Evolutionary conservation across 2,113 vertebrate genomes (phyloP).

Genomic region (Pedetes capensis): DNA sequence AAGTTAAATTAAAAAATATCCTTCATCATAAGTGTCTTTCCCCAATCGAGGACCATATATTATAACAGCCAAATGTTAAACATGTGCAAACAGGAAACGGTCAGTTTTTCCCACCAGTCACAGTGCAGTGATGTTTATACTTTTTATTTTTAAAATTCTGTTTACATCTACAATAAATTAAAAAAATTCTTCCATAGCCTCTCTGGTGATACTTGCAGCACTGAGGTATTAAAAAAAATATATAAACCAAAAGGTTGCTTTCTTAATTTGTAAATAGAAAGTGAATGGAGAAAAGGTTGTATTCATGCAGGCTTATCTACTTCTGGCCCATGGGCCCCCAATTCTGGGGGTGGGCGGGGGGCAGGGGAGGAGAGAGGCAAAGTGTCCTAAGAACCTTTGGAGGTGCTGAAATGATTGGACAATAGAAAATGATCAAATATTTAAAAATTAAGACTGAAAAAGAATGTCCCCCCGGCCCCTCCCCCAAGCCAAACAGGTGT

Average conservation of each 20-base stretch:
- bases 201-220: slow-evolving; percentile 92
- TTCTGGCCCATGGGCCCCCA: slow-evolving; percentile 48
- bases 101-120: slow-evolving; percentile 97
- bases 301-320: slow-evolving; percentile 55
- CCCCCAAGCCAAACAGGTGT: slow-evolving; percentile 85
- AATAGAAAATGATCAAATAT: slow-evolving; percentile 85
- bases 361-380: slow-evolving; percentile 57
- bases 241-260: slow-evolving; percentile 83
- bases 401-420: slow-evolving; percentile 90
- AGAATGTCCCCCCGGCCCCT: slow-evolving; percentile 70
- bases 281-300: slow-evolving; percentile 82
- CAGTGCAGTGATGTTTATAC: slow-evolving; percentile 97
- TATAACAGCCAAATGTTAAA: slow-evolving; percentile 94
- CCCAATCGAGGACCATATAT: slow-evolving; percentile 92
- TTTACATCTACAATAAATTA: slow-evolving; percentile 96
- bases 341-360: neutral
- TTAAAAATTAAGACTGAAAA: slow-evolving; percentile 81
- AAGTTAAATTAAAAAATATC: slow-evolving; percentile 92
- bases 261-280: slow-evolving; percentile 87
- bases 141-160: slow-evolving; percentile 88
- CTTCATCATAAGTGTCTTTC: slow-evolving; percentile 94
- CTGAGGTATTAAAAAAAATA: slow-evolving; percentile 97
- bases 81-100: slow-evolving; percentile 98
- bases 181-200: slow-evolving; percentile 89
- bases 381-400: slow-evolving; percentile 66